Evolutionary conservation across 2,797 vertebrate genomes (phyloP).

Genomic region (Nannoperca australis): DNA sequence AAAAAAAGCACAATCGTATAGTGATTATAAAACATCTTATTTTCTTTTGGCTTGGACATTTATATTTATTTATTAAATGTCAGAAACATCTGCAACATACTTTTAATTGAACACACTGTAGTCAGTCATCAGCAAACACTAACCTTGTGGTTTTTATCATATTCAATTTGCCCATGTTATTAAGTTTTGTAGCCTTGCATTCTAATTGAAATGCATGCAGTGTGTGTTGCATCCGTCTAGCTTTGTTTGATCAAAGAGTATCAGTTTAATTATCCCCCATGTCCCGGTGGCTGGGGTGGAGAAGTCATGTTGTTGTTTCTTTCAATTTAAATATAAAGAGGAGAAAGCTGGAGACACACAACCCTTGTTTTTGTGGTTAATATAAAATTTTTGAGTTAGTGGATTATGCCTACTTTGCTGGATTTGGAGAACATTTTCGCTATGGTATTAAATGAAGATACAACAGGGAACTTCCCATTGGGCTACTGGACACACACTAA

Average conservation of each 20-base stretch:
- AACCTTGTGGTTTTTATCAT: slow-evolving; percentile 11
- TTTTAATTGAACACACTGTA: background rate
- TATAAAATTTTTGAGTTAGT: background rate
- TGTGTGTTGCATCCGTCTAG: slow-evolving; percentile 17
- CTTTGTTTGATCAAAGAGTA: slow-evolving; percentile 47
- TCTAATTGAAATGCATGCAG: slow-evolving; percentile 27
- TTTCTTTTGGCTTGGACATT: background rate
- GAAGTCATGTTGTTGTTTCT: slow-evolving; percentile 28
- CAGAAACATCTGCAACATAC: background rate
- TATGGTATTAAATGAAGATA: slow-evolving; percentile 32
- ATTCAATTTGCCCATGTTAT: slow-evolving; percentile 20
- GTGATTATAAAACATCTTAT: background rate
- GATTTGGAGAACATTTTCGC: slow-evolving; percentile 22
- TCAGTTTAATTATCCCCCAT: slow-evolving; percentile 46
- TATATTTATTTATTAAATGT: background rate
- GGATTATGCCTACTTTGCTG: slow-evolving; percentile 15
- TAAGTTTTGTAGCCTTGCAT: slow-evolving; percentile 14
- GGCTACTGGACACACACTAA: slow-evolving; percentile 16
- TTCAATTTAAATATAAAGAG: slow-evolving; percentile 27
- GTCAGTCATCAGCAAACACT: slow-evolving; percentile 14
- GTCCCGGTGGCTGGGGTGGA: slow-evolving; percentile 6
- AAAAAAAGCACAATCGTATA: no score
- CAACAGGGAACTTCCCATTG: slow-evolving; percentile 8
- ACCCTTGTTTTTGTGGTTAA: slow-evolving; percentile 18
- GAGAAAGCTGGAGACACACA: slow-evolving; percentile 4